Evolutionary conservation across 1,140 invertebrate genomes (phyloP).

Genomic region (Thaumetopoea pityocampa): DNA sequence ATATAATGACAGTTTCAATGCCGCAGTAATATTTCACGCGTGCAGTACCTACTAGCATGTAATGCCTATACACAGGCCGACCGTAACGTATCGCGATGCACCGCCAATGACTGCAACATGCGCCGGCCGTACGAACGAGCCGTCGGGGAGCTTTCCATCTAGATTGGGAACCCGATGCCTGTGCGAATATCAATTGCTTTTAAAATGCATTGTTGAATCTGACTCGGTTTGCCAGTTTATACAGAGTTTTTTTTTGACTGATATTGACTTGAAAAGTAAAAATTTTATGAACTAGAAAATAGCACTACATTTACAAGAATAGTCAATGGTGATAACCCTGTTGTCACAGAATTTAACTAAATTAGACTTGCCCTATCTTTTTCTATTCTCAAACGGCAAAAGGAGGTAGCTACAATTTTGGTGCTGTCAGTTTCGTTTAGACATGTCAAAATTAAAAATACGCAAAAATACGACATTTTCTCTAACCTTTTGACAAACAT

Average conservation of each 20-base stretch:
- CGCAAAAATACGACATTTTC: no score
- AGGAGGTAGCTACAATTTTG: no score
- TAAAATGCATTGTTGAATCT: conserved; percentile 23
- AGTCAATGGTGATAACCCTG: no score
- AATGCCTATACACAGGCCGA: conserved; percentile 9
- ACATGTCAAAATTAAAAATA: no score
- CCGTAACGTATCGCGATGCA: conserved; percentile 2
- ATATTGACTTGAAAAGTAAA: conserved; percentile 4
- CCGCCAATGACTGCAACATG: conserved; percentile 25
- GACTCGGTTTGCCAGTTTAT: conserved; percentile 6
- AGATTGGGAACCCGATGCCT: conserved; percentile 19
- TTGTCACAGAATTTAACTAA: no score
- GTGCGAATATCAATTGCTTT: conserved; percentile 28
- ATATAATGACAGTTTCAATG: conserved; percentile 15
- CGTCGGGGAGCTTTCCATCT: conserved; percentile 24
- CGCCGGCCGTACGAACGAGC: conserved; percentile 17
- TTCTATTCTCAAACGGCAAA: no score
- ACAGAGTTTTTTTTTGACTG: conserved; percentile 6
- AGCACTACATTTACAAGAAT: no score
- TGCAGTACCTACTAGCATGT: no score
- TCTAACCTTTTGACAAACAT: no score
- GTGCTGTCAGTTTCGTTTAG: no score
- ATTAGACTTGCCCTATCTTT: no score
- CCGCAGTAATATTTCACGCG: conserved; percentile 23
- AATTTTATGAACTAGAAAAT: conserved; percentile 1